These are phyloP conservation scores for Lethenteron reissneri DNA, from an alignment of 2,113 vertebrate genomes.

Conservation along the genomic window DNA sequence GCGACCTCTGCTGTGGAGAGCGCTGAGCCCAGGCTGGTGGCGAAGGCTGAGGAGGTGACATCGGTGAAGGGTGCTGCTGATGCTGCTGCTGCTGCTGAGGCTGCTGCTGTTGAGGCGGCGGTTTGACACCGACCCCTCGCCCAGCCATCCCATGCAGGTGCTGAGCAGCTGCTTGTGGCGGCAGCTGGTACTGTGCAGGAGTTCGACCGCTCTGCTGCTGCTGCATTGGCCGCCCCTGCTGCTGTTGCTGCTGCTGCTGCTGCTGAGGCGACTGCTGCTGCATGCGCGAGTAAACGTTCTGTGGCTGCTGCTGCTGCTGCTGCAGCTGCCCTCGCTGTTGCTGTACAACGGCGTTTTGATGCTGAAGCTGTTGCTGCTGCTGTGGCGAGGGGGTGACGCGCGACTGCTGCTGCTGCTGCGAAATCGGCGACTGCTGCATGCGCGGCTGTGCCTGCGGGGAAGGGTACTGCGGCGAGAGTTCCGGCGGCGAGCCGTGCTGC, in stretches of 20 bases:
- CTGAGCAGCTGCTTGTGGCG: constrained; percentile 4
- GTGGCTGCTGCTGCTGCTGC: neutral
- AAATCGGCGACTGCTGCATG: neutral
- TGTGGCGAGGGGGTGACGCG: neutral
- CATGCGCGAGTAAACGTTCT: neutral
- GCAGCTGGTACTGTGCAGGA: constrained; percentile 1
- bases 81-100: constrained; percentile 1
- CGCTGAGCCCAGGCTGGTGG: neutral
- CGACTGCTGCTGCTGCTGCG: neutral
- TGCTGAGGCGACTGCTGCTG: neutral
- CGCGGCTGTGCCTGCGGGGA: constrained; percentile 1
- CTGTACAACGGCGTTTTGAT: neutral
- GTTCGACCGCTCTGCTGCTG: neutral
- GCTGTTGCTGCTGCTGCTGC: constrained; percentile 2
- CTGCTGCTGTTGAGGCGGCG: neutral
- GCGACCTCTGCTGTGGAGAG: constrained; percentile 1
- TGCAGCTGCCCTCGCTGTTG: neutral
- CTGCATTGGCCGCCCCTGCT: neutral
- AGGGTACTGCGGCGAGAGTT: neutral
- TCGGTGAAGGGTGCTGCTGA: constrained; percentile 3
- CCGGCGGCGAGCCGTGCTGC: constrained; percentile 3
- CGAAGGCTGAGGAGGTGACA: constrained; percentile 3
- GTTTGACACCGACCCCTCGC: no score
- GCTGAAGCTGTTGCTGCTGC: neutral
- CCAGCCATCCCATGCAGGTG: neutral